Evolutionary conservation across 2,888 invertebrate species (phyloP), one percentile per base, ranked within the genome.

Genomic region (Tetranychus truncatus): DNA sequence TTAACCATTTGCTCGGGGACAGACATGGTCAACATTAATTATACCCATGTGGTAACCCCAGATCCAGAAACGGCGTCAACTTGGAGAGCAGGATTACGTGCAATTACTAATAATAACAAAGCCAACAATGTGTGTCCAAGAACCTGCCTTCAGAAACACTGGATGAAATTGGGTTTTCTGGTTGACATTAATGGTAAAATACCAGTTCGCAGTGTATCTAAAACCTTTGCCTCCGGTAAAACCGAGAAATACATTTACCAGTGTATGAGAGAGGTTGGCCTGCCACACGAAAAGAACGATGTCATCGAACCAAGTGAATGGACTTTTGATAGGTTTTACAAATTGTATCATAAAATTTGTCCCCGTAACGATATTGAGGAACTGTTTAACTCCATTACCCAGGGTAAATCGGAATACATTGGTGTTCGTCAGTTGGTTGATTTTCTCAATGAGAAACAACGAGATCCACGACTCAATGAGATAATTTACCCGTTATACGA

Each of bases 211-310:
- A 84, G 94, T 74, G 91, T 99, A 65, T 94, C 95, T 75, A 87
- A 93, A 82, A 99, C 97, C 76, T 99, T 99, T 85, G 96, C 97
- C 3, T 97, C 97, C n/a, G 99, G 99, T 65, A 95, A 95, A 86
- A 95, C 96, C 6, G 99, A 99, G 84, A 96, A 95, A 84, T 87
- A 96, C 82, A 94, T 99, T 65, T 96, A 96, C 85, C 95, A 97
- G 82, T 94, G 93, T 83, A 87, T 99, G 78, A 89, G 91, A 75
- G 97, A 97, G 82, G 87, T 96, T 78, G 93, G 91, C 44, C 87
- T 99, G 78, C 95, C 97, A 0, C 90, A 91, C 77, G 95, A 92
- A 76, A 95, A 95, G 89, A 92, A 91, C 82, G 97, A 95, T 82
- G 91, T 90, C 67, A 94, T 99, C 84, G 95, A 96, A 81, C 90